phyloP scores from a whole-genome alignment of 2,888 invertebrate genomes.

The Callinectes sapidus region DNA sequence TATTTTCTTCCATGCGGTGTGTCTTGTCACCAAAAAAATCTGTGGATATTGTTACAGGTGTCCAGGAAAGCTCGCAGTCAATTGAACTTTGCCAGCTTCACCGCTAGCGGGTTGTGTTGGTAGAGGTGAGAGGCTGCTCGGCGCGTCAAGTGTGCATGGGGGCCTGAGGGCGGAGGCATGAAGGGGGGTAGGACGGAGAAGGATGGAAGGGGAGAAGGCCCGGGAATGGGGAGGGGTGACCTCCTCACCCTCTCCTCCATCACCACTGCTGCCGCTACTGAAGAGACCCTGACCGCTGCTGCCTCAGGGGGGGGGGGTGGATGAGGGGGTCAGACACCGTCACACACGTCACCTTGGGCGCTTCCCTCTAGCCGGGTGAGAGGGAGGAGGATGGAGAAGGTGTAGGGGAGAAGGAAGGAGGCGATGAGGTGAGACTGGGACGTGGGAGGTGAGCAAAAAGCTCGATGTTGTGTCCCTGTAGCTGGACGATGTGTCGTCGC shows the following conservation, averaged over 20 bases:
- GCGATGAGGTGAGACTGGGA: slow-evolving; percentile 8
- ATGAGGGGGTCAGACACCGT: slow-evolving; percentile 17
- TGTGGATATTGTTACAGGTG: not conserved
- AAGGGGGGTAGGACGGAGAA: not conserved
- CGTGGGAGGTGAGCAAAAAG: slow-evolving; percentile 14
- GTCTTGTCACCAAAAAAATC: not conserved
- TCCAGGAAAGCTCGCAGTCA: not conserved
- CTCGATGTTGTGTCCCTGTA: not conserved
- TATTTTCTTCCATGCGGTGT: not conserved
- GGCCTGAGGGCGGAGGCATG: not conserved
- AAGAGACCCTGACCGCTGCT: slow-evolving; percentile 37
- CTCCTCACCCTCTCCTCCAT: slow-evolving; percentile 27
- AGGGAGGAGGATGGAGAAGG: not conserved
- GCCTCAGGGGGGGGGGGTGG: not conserved
- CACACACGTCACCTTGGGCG: slow-evolving; percentile 34
- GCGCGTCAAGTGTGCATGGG: slow-evolving; percentile 16
- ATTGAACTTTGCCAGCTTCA: not conserved
- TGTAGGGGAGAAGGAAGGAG: not conserved
- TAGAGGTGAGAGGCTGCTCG: slow-evolving; percentile 17
- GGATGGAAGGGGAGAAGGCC: not conserved
- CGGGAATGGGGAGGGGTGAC: not conserved
- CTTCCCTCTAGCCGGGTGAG: slow-evolving; percentile 12
- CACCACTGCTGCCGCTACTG: slow-evolving; percentile 23
- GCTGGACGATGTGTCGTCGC: slow-evolving; percentile 17
- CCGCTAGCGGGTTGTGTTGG: not conserved